A percentile compares a stretch with the other conserved stretches of the same genome.
Evolutionary conservation across 1,140 invertebrate species (phyloP).

Genomic region (Bombyx mori): DNA sequence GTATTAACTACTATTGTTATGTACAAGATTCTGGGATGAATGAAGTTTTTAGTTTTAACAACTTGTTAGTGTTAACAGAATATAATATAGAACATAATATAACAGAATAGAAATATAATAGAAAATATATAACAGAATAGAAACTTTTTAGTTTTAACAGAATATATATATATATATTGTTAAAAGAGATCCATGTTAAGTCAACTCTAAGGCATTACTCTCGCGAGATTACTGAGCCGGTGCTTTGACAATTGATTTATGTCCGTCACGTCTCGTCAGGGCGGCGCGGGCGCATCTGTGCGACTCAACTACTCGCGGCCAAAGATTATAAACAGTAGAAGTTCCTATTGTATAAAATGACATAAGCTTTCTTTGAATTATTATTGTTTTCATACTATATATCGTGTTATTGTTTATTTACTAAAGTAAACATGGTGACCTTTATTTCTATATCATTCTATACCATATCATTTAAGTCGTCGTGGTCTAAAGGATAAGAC

Average conservation of each 20-base stretch:
- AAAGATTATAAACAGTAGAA: too few relatives aligned
- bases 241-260: slow-evolving; percentile 65
- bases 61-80: not conserved
- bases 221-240: slow-evolving; percentile 46
- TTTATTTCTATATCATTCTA: too few relatives aligned
- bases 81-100: not conserved
- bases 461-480: too few relatives aligned
- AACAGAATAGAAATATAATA: too few relatives aligned
- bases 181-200: not conserved
- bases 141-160: not conserved
- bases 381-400: too few relatives aligned
- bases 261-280: slow-evolving; percentile 61
- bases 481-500: too few relatives aligned
- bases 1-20: too few relatives aligned
- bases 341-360: too few relatives aligned
- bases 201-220: slow-evolving; percentile 50
- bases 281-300: slow-evolving; percentile 46
- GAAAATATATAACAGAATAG: too few relatives aligned
- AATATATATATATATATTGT: not conserved
- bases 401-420: too few relatives aligned
- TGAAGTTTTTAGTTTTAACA: slow-evolving; percentile 13
- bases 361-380: too few relatives aligned
- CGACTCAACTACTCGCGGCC: slow-evolving; percentile 12
- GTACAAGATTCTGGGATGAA: slow-evolving; percentile 11
- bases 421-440: too few relatives aligned